Evolutionary conservation across 2,888 invertebrate species (phyloP), one percentile per base, ranked within the genome.

Genomic region (Bedellia somnulentella): DNA sequence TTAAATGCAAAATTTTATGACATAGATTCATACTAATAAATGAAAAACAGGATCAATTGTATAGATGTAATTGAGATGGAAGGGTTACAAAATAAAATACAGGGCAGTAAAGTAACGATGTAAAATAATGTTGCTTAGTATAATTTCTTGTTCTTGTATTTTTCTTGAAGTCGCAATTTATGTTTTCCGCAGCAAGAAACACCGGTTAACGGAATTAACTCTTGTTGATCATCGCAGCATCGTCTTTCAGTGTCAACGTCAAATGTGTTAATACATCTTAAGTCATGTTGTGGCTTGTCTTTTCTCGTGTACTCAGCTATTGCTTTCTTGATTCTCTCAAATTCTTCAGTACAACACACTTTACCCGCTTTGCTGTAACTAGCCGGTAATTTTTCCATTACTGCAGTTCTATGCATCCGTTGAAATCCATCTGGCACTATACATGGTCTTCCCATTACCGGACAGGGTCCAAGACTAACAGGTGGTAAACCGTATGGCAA

Each of bases 21-120:
- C n/a, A n/a, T n/a, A n/a, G n/a, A n/a, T n/a, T n/a, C n/a, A n/a
- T n/a, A n/a, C n/a, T n/a, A n/a, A n/a, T n/a, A n/a, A n/a, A n/a
- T n/a, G n/a, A n/a, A n/a, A n/a, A n/a, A n/a, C n/a, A n/a, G n/a
- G n/a, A n/a, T n/a, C n/a, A n/a, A n/a, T n/a, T n/a, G n/a, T n/a
- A n/a, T n/a, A n/a, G 24, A 22, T 32, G 23, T 14, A 27, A 47
- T 38, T 48, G 27, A 38, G 44, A 40, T 52, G 43, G 47, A 49
- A 38, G 60, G 66, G 64, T 71, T 73, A 75, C 71, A 73, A 75
- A 73, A 71, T 73, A 71, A 71, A 73, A 68, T n/a, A n/a, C n/a
- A n/a, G n/a, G n/a, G n/a, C n/a, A n/a, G n/a, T n/a, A n/a, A n/a
- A n/a, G n/a, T n/a, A n/a, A n/a, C n/a, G n/a, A n/a, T n/a, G n/a